Percentiles rank a stretch among this genome's conserved stretches.
Evolutionary conservation across 2,797 vertebrate species (phyloP).

Genomic region (Falco berigora): DNA sequence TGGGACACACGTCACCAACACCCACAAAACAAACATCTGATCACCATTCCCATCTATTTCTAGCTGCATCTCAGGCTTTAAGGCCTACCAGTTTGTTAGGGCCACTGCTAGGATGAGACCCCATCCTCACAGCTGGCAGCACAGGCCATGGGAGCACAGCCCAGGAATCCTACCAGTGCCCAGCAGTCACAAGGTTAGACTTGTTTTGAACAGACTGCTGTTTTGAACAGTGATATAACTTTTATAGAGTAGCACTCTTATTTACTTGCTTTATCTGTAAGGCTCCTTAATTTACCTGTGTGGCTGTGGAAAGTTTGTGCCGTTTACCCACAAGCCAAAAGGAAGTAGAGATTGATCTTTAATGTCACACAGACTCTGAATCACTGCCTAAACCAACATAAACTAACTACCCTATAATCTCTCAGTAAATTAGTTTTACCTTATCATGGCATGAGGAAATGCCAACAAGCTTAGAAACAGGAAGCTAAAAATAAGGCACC

Average conservation of each 20-base stretch:
- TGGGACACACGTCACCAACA: too few species aligned
- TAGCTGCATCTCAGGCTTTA: not conserved
- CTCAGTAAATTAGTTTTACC: not conserved
- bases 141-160: not conserved
- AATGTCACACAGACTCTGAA: not conserved
- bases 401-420: not conserved
- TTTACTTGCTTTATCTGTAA: not conserved
- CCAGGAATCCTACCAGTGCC: not conserved
- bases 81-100: not conserved
- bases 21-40: not conserved
- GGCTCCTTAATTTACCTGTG: not conserved
- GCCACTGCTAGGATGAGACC: not conserved
- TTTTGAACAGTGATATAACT: not conserved
- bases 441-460: not conserved
- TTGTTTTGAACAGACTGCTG: not conserved
- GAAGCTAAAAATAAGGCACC: not conserved
- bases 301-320: not conserved
- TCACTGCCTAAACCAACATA: not conserved
- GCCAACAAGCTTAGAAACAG: not conserved
- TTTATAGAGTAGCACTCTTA: not conserved
- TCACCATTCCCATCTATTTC: not conserved
- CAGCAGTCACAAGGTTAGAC: not conserved
- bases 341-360: not conserved
- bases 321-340: not conserved
- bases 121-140: not conserved